Percentiles rank a stretch among this genome's conserved stretches.
phyloP scores from a whole-genome alignment of 2,888 invertebrate species.

The Rhingia rostrata region DNA sequence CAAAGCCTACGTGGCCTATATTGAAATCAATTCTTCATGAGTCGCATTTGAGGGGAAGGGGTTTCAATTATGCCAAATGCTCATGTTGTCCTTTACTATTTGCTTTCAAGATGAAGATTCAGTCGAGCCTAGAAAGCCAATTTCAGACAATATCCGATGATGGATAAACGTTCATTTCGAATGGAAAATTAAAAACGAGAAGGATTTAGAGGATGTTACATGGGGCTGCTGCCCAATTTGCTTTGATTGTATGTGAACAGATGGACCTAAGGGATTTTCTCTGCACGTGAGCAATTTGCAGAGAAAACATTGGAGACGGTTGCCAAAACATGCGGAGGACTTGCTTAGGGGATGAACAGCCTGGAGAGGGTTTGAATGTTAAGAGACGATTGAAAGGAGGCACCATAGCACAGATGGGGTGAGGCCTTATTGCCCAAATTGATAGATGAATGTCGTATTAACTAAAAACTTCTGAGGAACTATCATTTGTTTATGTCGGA shows the following conservation, averaged over 20 bases:
- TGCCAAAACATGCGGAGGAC: not conserved
- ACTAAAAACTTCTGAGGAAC: too few relatives aligned
- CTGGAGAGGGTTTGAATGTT: too few relatives aligned
- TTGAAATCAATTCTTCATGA: too few relatives aligned
- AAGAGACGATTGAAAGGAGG: too few relatives aligned
- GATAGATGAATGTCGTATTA: too few relatives aligned
- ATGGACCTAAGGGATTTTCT: slow-evolving; percentile 27
- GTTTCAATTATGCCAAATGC: too few relatives aligned
- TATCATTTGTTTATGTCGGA: too few relatives aligned
- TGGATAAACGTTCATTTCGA: slow-evolving; percentile 65
- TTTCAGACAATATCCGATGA: slow-evolving; percentile 64
- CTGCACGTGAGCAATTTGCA: slow-evolving; percentile 26
- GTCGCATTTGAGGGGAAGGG: too few relatives aligned
- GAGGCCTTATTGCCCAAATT: too few relatives aligned
- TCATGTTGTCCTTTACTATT: too few relatives aligned
- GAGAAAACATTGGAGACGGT: slow-evolving; percentile 2
- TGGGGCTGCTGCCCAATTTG: slow-evolving; percentile 23
- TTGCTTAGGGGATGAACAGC: slow-evolving; percentile 1
- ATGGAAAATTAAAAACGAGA: slow-evolving; percentile 71
- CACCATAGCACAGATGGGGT: too few relatives aligned
- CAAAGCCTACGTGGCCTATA: too few relatives aligned
- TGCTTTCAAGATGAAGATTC: slow-evolving; percentile 3
- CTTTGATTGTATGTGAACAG: slow-evolving; percentile 33
- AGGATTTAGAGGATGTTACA: slow-evolving; percentile 43
- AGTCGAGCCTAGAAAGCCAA: slow-evolving; percentile 42